Evolutionary conservation across 2,113 vertebrate genomes (phyloP), one percentile per base, ranked within the genome.

Genomic region (Butorides virescens): DNA sequence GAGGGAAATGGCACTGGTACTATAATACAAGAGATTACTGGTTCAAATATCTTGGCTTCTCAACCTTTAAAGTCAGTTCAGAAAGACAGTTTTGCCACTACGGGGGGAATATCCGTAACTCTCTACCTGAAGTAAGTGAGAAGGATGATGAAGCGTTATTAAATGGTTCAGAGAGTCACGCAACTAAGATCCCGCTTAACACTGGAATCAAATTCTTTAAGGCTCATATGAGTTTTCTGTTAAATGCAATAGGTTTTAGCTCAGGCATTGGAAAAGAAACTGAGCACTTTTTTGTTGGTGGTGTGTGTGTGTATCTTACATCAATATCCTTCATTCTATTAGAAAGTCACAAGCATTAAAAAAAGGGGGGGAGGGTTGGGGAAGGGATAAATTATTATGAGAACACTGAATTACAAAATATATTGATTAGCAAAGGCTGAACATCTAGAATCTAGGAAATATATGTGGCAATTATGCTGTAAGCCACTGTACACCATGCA

Each of bases 301-400:
- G 42, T 25, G 10, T 18, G 19, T 20, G 7, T 46, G 34, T 5
- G 2, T 50, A 42, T 68, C 15, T 80, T 23, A 44, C 9, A 44
- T 66, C 4, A 36, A 8, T 44, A 58, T 36, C 25, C 13, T 72
- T 46, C 6, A 68, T 53, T 19, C 6, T 79, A 22, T 34, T 37
- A 44, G 5, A 75, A 78, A 42, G 5, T 25, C 47, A 34, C 10
- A 55, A 53, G 7, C 2, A 34, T 55, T 20, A 61, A 61, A 15
- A 37, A 15, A 66, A 44, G 21, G 4, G 39, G 0, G 7, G 5
- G 4, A 36, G 0, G 7, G 5, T 15, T 80, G 4, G 1, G 4
- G 7, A 79, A 68, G 10, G 5, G 7, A 32, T 36, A 55, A 75
- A 86, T 72, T 61, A 13, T 18, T 61, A 49, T 58, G 22, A 68